These are phyloP conservation scores for Dinocampus coccinellae DNA, from an alignment of 2,888 invertebrate species.

Conservation along the genomic window DNA sequence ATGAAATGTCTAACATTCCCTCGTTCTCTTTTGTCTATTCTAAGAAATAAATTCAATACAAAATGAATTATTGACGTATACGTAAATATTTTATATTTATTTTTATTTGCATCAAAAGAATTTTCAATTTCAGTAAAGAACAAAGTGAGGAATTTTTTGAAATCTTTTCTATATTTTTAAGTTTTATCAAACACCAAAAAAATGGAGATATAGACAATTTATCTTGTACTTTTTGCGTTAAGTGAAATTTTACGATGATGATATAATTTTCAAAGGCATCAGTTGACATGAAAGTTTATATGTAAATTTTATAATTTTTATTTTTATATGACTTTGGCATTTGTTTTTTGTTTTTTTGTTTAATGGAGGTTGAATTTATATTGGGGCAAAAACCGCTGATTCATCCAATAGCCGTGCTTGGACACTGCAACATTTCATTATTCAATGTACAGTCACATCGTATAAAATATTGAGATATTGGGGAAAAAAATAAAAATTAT, in stretches of 20 bases:
- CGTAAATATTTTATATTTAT: not conserved
- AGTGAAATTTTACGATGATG: no score
- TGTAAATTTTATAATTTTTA: not conserved
- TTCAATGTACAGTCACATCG: not conserved
- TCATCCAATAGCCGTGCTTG: not conserved
- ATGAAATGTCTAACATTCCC: not conserved
- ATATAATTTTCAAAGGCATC: no score
- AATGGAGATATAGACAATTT: no score
- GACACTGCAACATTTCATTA: not conserved
- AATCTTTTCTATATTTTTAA: no score
- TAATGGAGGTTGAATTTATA: not conserved
- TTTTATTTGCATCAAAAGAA: no score
- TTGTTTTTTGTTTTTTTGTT: not conserved
- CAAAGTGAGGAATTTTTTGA: no score
- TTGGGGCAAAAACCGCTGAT: slow-evolving; percentile 16
- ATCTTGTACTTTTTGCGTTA: no score
- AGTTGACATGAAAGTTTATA: no score
- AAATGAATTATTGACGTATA: no score
- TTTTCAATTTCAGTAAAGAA: no score
- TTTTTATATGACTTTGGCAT: not conserved
- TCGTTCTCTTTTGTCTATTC: not conserved
- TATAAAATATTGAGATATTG: no score
- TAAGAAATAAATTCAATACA: not conserved
- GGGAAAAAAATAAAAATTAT: not conserved
- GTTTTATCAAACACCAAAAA: no score